phyloP scores from a whole-genome alignment of 2,797 vertebrate genomes.

The Borostomias antarcticus region DNA sequence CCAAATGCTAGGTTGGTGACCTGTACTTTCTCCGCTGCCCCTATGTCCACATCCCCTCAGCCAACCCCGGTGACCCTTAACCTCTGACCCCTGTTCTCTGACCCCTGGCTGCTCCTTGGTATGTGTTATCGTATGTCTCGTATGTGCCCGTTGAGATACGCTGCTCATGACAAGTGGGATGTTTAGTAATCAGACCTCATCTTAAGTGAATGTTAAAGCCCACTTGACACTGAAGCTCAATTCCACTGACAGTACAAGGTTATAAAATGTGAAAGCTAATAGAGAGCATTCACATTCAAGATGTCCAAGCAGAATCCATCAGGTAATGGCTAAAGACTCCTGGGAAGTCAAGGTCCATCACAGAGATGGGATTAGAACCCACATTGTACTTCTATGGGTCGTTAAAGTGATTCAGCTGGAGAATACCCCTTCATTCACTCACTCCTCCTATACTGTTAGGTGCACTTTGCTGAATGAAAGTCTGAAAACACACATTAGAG shows the following conservation, averaged over 20 bases:
- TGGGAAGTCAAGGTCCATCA: too few species aligned
- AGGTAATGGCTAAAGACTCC: not conserved
- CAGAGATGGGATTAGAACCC: too few species aligned
- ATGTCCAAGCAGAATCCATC: not conserved
- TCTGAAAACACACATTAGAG: not conserved
- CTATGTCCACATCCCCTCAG: not conserved
- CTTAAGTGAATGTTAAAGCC: not conserved
- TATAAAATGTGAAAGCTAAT: too few species aligned
- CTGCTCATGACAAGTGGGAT: not conserved
- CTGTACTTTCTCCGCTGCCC: not conserved
- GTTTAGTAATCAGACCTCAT: not conserved
- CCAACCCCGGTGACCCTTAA: constrained; percentile 11
- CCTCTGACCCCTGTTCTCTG: constrained; percentile 9
- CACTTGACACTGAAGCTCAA: constrained; percentile 8
- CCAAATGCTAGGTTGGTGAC: constrained; percentile 74
- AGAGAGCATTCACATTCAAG: not conserved
- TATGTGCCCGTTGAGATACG: not conserved
- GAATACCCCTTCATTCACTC: constrained; percentile 2
- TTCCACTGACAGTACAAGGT: not conserved
- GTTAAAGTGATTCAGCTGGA: not conserved
- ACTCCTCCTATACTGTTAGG: not conserved
- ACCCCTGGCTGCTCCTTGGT: not conserved
- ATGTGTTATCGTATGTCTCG: not conserved
- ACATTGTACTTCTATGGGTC: not conserved
- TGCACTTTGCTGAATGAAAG: constrained; percentile 8